These are phyloP conservation scores for Gnathonemus longibarbis DNA, from an alignment of 2,113 vertebrate species.

Conservation along the genomic window DNA sequence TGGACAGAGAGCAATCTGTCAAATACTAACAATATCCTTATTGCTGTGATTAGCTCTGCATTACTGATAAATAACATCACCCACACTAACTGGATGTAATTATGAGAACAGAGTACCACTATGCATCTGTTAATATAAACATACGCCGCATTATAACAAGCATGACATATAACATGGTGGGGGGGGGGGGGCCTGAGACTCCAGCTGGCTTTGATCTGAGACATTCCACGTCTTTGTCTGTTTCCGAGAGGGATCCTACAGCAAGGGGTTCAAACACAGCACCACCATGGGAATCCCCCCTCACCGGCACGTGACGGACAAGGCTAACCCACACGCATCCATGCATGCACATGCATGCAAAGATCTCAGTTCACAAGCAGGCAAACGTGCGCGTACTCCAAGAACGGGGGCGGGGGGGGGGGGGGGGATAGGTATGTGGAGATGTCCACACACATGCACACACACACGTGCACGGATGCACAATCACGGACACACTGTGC, in stretches of 20 bases:
- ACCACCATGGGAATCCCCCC: conserved; percentile 56
- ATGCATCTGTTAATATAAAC: background rate
- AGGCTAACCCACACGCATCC: conserved; percentile 14
- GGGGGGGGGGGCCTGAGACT: background rate
- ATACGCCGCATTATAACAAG: background rate
- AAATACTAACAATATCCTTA: background rate
- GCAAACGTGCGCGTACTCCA: background rate
- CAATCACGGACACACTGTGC: background rate
- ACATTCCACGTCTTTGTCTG: conserved; percentile 40
- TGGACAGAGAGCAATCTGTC: background rate
- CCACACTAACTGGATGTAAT: background rate
- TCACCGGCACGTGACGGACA: conserved; percentile 30
- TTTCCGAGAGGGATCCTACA: conserved; percentile 40
- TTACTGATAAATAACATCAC: background rate
- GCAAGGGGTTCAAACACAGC: conserved; percentile 44
- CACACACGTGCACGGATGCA: conserved; percentile 30
- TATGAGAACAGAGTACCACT: background rate
- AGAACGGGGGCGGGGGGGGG: background rate
- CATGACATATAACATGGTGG: background rate
- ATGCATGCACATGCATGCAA: background rate
- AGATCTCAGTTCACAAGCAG: background rate
- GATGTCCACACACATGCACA: conserved; percentile 15
- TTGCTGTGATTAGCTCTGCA: background rate
- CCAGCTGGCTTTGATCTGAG: conserved; percentile 45
- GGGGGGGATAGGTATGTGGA: background rate